Evolutionary conservation across 2,113 vertebrate genomes (phyloP), one percentile per base, ranked within the genome.

Genomic region (Platysternon megacephalum): DNA sequence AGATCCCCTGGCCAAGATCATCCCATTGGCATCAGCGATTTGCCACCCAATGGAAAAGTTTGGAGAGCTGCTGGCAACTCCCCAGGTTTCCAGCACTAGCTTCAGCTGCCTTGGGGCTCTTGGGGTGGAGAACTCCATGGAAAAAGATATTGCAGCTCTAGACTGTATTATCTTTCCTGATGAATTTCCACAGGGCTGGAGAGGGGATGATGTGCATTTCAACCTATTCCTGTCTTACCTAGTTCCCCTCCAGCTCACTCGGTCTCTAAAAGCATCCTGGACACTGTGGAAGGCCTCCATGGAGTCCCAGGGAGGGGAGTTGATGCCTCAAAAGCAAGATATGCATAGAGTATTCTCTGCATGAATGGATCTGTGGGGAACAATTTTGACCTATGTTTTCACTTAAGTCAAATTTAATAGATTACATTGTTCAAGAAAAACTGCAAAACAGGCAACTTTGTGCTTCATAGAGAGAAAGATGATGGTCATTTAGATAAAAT

Each of bases 381-480:
- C 32, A 24, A 2, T 94, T 93, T 85, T 95, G 85, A 97, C 88
- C 74, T 92, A 88, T 56, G 84, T 97, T 95, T 96, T 95, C 28
- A 42, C 61, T 92, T 97, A 51, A 95, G 49, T 89, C 86, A 95
- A 90, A 97, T 92, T 29, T 90, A 96, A 96, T 87, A 79, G 76
- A 97, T 94, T 94, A 90, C 46, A 78, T 49, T 74, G 46, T 88
- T 97, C 86, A 97, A 94, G 58, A 90, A 97, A 96, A 98, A 79
- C n/a, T 96, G 91, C 53, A 96, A 94, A 98, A 97, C 87, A 86
- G 10, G 65, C 78, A 87, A 91, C 48, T 86, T 12, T 93, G 0
- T 96, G 21, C 74, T 95, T 95, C 89, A 87, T 51, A 89, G 68
- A 89, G 87, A 95, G 87, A 97, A 98, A 97, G 68, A 95, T 93